These are phyloP conservation scores for Zaprionus kolodkinae DNA, from an alignment of 1,140 invertebrate genomes.

Conservation along the genomic window DNA sequence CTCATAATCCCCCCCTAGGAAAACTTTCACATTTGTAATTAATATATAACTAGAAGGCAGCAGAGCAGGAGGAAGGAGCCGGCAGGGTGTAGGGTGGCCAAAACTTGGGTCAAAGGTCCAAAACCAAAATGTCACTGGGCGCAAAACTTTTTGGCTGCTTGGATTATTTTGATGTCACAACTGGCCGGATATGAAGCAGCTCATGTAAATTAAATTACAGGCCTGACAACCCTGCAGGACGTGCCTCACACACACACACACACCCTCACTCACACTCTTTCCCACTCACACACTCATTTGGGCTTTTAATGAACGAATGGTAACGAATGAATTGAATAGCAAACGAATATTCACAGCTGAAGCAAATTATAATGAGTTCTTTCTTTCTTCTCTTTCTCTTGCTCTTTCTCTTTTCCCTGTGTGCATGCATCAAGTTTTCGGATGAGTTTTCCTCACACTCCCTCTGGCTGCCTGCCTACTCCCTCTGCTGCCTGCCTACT, in stretches of 20 bases:
- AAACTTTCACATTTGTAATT: conserved; percentile 80
- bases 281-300: conserved; percentile 12
- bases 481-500: too few relatives aligned
- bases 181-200: conserved; percentile 33
- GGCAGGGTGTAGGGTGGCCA: neutral
- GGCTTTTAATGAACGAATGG: conserved; percentile 49
- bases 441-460: conserved; percentile 9
- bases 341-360: conserved; percentile 64
- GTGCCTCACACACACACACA: conserved; percentile 26
- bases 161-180: conserved; percentile 61
- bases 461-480: too few relatives aligned
- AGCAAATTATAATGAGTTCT: conserved; percentile 78
- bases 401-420: neutral
- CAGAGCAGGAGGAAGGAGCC: neutral
- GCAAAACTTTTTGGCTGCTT: conserved; percentile 55
- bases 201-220: conserved; percentile 76
- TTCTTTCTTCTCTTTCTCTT: neutral
- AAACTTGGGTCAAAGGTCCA: neutral
- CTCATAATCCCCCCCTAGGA: conserved; percentile 49
- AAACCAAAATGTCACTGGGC: conserved; percentile 48
- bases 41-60: conserved; percentile 50
- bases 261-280: neutral
- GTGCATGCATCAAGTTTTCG: conserved; percentile 45
- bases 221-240: conserved; percentile 4
- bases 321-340: conserved; percentile 61